phyloP scores from a whole-genome alignment of 1,140 invertebrate species.

The Rhizoglyphus robini region DNA sequence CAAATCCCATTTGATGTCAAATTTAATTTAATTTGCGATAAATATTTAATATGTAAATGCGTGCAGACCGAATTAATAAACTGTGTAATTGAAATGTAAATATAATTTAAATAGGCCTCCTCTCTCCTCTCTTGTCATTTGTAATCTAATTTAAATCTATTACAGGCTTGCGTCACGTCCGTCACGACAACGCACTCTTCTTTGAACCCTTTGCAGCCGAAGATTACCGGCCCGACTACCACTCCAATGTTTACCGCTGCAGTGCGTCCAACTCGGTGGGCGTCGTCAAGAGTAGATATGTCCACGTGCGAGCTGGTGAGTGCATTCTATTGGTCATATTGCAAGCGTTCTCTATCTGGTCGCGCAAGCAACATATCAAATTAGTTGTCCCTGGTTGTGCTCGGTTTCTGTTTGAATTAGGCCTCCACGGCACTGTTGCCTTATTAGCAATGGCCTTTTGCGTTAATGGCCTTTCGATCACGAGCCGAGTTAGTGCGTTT shows the following conservation, averaged over 20 bases:
- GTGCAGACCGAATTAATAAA: background rate
- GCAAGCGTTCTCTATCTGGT: too few relatives aligned
- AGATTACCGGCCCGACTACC: conserved; percentile 29
- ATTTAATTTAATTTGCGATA: conserved; percentile 13
- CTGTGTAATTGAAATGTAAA: conserved; percentile 2
- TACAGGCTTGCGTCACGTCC: conserved; percentile 24
- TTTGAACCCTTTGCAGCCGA: conserved; percentile 30
- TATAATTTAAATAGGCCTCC: background rate
- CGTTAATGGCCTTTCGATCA: background rate
- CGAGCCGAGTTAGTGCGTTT: too few relatives aligned
- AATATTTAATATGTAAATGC: background rate
- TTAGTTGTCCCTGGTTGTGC: too few relatives aligned
- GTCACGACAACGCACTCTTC: conserved; percentile 57
- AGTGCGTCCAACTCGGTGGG: conserved; percentile 34
- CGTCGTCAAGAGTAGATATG: conserved; percentile 32
- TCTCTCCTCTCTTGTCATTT: background rate
- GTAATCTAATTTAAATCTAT: background rate
- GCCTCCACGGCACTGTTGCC: too few relatives aligned
- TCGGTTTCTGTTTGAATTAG: too few relatives aligned
- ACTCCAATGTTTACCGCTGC: conserved; percentile 32
- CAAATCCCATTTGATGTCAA: too few relatives aligned
- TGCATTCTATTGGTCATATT: too few relatives aligned
- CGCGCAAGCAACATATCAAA: too few relatives aligned
- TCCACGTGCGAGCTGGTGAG: conserved; percentile 35
- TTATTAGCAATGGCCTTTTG: background rate